Evolutionary conservation across 2,888 invertebrate genomes (phyloP), one percentile per base, ranked within the genome.

Genomic region (Marasmarcha lunaedactyla): DNA sequence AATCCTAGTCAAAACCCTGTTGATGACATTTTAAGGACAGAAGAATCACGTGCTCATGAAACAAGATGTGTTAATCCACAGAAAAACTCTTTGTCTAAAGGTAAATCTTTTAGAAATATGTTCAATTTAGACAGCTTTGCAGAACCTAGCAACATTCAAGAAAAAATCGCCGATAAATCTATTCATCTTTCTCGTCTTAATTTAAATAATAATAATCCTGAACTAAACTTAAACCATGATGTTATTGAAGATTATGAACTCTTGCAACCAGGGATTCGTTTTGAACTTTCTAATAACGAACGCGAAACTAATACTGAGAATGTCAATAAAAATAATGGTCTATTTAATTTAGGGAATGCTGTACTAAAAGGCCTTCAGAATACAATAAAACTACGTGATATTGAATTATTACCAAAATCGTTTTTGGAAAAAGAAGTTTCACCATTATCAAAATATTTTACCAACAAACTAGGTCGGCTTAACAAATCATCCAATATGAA

Each of bases 1-100:
- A 55, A 50, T 30, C 30, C 4, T 33, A 41, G 45, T 4, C 42
- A 36, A 33, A 48, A 54, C 14, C 33, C 36, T 14, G 42, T 41
- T 6, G 45, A 50, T 6, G 55, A 62, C 11, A 60, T 63, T 30
- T 40, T 50, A 5, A 42, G 59, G 14, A 46, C 69, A 2, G 62
- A 72, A 54, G 62, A 65, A n/a, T 66, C 72, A 1, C 59, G 65
- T 44, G 41, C 52, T 3, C 63, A 74, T 35, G 63, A 69, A 46
- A 50, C 65, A 1, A 57, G 63, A 40, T 71, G 60, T 42, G 45
- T 60, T 40, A 52, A 61, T 39, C 58, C 66, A 10, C 45, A 66
- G 42, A 14, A 9, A 34, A 34, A 34, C 13, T 9, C 14, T 34
- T 13, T 13, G 4, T 30, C 30, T 4, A 11, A 30, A 30, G 30